Conservation (phyloP, 2,797 vertebrate species). For the Sebastiscus albofasciatus region DNA sequence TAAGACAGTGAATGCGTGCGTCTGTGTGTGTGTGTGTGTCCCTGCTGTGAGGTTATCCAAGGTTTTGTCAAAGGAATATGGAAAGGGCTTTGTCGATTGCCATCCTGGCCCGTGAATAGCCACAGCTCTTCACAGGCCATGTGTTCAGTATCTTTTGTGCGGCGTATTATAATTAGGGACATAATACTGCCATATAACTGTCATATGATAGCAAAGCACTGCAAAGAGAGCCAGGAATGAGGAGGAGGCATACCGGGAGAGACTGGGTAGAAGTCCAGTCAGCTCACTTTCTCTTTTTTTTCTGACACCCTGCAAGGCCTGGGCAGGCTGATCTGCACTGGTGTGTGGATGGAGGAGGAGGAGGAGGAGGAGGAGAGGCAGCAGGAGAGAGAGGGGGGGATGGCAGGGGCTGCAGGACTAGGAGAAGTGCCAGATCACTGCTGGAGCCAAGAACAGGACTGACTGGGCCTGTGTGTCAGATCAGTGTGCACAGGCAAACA, state of each 20-base stretch:
- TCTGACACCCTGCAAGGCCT: conserved; percentile 51
- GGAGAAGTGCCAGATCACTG: conserved; percentile 73
- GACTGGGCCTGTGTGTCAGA: conserved; percentile 74
- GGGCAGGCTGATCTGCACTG: conserved; percentile 56
- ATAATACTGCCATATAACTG: conserved; percentile 41
- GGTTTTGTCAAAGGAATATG: conserved; percentile 47
- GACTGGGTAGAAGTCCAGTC: conserved; percentile 38
- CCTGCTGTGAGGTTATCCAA: conserved; percentile 44
- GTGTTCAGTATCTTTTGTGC: conserved; percentile 47
- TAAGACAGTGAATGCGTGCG: conserved; percentile 25
- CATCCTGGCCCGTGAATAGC: conserved; percentile 25
- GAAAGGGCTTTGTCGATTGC: conserved; percentile 32
- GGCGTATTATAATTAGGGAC: conserved; percentile 41
- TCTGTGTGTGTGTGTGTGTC: conserved; percentile 2
- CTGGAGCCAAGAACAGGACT: conserved; percentile 77
- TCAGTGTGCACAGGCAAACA: conserved; percentile 28
- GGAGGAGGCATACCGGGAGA: conserved; percentile 33
- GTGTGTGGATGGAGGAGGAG: conserved; percentile 54
- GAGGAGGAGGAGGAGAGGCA: conserved; percentile 16
- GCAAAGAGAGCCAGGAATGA: conserved; percentile 37
- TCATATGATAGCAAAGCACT: conserved; percentile 33
- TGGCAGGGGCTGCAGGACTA: conserved; percentile 68
- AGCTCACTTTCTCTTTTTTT: conserved; percentile 2
- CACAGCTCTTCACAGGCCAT: conserved; percentile 28
- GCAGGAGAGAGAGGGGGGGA: conserved; percentile 13